Percentiles rank a stretch among this genome's conserved stretches.
phyloP scores from a whole-genome alignment of 2,797 vertebrate species.

The Molossus molossus region DNA sequence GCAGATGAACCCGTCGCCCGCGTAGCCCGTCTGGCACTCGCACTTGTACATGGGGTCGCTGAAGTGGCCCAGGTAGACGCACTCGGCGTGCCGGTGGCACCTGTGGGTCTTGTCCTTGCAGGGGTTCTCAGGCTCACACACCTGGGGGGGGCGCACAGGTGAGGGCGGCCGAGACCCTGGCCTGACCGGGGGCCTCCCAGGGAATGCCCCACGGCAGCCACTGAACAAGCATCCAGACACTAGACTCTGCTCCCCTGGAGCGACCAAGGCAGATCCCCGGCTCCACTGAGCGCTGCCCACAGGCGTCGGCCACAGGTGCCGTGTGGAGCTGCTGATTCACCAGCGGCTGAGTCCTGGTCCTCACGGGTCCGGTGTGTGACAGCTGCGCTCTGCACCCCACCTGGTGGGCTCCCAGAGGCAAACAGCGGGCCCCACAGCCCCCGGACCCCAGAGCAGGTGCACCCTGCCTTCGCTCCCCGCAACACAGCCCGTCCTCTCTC shows the following conservation, averaged over 20 bases:
- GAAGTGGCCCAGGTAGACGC: conserved; percentile 98
- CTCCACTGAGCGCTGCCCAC: background rate
- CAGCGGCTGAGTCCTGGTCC: background rate
- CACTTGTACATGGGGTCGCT: conserved; percentile 99
- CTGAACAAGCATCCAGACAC: background rate
- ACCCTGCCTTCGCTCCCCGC: background rate
- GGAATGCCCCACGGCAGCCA: too few relatives aligned
- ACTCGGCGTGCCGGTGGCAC: conserved; percentile 96
- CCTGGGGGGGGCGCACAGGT: conserved; percentile 86
- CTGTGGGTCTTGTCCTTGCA: conserved; percentile 97
- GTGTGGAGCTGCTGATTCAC: accelerated
- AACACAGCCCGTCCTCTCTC: accelerated
- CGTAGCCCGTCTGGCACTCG: conserved; percentile 97
- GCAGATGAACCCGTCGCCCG: conserved; percentile 97
- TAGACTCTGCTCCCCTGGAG: accelerated
- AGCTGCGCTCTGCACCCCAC: background rate
- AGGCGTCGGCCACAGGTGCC: accelerated
- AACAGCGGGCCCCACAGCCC: background rate
- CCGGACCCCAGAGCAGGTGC: too few relatives aligned
- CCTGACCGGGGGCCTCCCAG: accelerated
- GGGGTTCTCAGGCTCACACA: conserved; percentile 97
- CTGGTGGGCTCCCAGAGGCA: background rate
- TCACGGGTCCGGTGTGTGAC: accelerated
- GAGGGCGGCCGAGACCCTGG: accelerated
- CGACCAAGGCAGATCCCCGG: accelerated